These are phyloP conservation scores for Argyresthia goedartella DNA, from an alignment of 2,888 invertebrate genomes.

Conservation along the genomic window DNA sequence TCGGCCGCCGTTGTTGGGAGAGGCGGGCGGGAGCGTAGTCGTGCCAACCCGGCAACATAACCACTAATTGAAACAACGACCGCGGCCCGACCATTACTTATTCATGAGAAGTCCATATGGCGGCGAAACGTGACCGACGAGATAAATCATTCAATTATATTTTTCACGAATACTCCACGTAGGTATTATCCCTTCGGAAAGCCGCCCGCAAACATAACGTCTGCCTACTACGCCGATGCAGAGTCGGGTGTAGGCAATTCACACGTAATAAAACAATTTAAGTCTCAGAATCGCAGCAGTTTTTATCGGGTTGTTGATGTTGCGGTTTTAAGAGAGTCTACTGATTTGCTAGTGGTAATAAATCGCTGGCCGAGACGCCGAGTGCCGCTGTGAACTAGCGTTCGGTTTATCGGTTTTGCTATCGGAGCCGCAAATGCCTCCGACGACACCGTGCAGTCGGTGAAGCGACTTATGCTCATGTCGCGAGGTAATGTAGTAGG, in stretches of 20 bases:
- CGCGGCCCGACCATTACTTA: conserved; percentile 61
- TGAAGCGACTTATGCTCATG: conserved; percentile 1
- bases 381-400: conserved; percentile 1
- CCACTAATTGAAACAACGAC: conserved; percentile 70
- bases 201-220: conserved; percentile 4
- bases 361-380: conserved; percentile 17
- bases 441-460: conserved; percentile 1
- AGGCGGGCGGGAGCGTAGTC: conserved; percentile 21
- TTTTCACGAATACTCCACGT: conserved; percentile 45
- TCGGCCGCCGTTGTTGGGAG: conserved; percentile 8
- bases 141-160: conserved; percentile 66
- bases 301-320: conserved; percentile 21
- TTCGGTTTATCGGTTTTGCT: conserved; percentile 3
- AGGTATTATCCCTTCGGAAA: conserved; percentile 4
- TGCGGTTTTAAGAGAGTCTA: conserved; percentile 12
- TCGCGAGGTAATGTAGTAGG: neutral
- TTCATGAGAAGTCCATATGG: conserved; percentile 69
- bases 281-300: conserved; percentile 9
- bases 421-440: neutral
- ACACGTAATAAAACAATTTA: conserved; percentile 9
- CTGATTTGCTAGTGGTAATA: conserved; percentile 12
- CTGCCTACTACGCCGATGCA: conserved; percentile 5
- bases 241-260: conserved; percentile 11
- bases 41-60: conserved; percentile 53
- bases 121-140: conserved; percentile 60